Evolutionary conservation across 2,113 vertebrate genomes (phyloP), one percentile per base, ranked within the genome.

Genomic region (Eptesicus fuscus): DNA sequence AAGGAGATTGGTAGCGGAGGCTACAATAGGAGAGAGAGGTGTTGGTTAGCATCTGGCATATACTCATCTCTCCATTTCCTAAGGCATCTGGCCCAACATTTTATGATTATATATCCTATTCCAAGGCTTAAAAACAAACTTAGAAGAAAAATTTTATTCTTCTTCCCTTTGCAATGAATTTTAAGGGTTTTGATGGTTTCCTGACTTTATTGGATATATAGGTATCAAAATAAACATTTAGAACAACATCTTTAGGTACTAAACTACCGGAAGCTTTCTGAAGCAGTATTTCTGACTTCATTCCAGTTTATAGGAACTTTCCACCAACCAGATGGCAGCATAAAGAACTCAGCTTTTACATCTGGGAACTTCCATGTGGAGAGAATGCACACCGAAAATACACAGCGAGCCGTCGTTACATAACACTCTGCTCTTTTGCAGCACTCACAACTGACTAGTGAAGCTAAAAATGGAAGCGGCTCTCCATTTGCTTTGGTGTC

Each of bases 381-480:
- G 91, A 88, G 92, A 92, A 93, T 22, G 30, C n/a, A 90, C 74
- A 95, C 63, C 80, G 90, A 90, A 95, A 97, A 94, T 95, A 97
- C 92, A 94, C 53, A 95, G 79, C 44, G 70, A 95, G 83, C 65
- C 56, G 83, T 88, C 96, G 96, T 95, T 92, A 94, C 89, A 25
- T 83, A 96, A 91, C 84, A 79, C 84, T 79, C 28, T 88, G 82
- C 96, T 95, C 77, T 82, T 95, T 95, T 70, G 65, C 84, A 94
- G 74, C 49, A 65, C 53, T 93, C 91, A 93, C 56, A 86, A 95
- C 86, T 91, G 77, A 94, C 70, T 82, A 77, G 88, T 61, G 92
- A 95, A 96, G 80, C 88, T 97, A 89, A 97, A 97, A 97, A 91
- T 63, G 78, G 97, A 95, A 96, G 95, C 16, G 51, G 51, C 76